Conservation (phyloP, 1,140 invertebrate genomes). For the Araneus ventricosus region DNA sequence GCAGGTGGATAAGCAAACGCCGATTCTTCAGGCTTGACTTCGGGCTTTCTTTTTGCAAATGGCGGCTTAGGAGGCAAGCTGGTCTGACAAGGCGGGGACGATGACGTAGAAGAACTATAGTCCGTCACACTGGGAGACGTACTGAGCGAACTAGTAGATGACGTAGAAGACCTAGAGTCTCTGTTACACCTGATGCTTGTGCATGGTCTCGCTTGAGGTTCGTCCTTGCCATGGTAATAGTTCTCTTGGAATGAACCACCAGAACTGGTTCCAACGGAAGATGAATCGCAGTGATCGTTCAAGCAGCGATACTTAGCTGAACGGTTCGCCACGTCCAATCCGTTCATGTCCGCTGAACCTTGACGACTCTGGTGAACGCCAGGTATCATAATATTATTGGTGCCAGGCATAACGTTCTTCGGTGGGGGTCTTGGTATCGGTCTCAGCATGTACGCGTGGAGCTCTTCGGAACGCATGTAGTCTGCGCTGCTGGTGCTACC, state of each 20-base stretch:
- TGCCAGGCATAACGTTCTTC: neutral
- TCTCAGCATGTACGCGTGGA: conserved; percentile 1
- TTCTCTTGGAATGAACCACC: conserved; percentile 3
- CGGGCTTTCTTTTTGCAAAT: neutral
- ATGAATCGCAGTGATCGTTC: neutral
- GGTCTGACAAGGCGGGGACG: conserved; percentile 55
- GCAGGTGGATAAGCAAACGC: neutral
- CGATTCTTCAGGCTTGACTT: neutral
- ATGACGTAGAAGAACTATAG: conserved; percentile 71
- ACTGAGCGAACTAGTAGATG: conserved; percentile 71
- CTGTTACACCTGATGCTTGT: conserved; percentile 32
- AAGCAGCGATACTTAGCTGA: conserved; percentile 13
- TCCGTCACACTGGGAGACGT: conserved; percentile 71
- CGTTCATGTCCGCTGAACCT: neutral
- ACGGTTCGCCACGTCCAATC: neutral
- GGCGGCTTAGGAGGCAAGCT: neutral
- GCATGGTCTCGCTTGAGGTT: neutral
- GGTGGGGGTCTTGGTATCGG: conserved; percentile 43
- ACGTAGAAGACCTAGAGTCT: conserved; percentile 53
- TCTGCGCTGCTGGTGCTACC: conserved; percentile 65
- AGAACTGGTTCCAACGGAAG: conserved; percentile 42
- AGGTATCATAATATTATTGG: neutral
- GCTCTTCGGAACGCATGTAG: conserved; percentile 66
- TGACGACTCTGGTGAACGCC: neutral
- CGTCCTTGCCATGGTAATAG: neutral